Conservation (phyloP, 2,113 vertebrate genomes). For the Phycodurus eques region DNA sequence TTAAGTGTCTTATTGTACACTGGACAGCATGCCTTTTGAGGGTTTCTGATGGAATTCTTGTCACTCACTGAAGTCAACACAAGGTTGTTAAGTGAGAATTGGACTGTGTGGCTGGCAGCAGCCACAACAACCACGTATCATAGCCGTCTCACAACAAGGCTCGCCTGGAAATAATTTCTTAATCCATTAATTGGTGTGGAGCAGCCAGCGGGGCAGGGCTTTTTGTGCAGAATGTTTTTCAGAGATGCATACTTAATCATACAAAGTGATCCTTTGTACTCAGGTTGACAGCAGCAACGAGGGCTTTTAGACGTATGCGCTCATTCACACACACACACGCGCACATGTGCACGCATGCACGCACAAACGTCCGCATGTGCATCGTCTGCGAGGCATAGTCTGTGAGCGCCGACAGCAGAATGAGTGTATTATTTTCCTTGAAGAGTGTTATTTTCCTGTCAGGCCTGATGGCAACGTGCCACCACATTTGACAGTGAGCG, state of each 20-base stretch:
- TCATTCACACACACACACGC: conserved; percentile 21
- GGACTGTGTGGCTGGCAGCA: conserved; percentile 41
- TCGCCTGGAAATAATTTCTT: conserved; percentile 69
- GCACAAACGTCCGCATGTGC: conserved; percentile 20
- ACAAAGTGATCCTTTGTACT: conserved; percentile 74
- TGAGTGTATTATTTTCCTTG: conserved; percentile 72
- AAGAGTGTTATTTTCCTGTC: conserved; percentile 76
- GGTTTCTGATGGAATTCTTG: not conserved
- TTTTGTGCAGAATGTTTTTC: conserved; percentile 70
- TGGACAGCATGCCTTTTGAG: not conserved
- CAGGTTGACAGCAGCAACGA: conserved; percentile 61
- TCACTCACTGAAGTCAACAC: not conserved
- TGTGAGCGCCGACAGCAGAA: conserved; percentile 56
- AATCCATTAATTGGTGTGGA: conserved; percentile 74
- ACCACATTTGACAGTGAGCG: conserved; percentile 71
- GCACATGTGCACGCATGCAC: conserved; percentile 19
- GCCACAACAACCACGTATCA: conserved; percentile 58
- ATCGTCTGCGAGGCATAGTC: conserved; percentile 41
- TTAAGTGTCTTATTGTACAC: not conserved
- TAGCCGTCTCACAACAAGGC: conserved; percentile 64
- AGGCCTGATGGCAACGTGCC: conserved; percentile 70
- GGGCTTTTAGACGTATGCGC: conserved; percentile 57
- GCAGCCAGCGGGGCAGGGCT: conserved; percentile 61
- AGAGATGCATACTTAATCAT: conserved; percentile 74
- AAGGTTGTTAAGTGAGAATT: not conserved